Base-by-base conservation (phyloP, 2,797 vertebrate genomes). In the Mormyrops boulengeri region DNA sequence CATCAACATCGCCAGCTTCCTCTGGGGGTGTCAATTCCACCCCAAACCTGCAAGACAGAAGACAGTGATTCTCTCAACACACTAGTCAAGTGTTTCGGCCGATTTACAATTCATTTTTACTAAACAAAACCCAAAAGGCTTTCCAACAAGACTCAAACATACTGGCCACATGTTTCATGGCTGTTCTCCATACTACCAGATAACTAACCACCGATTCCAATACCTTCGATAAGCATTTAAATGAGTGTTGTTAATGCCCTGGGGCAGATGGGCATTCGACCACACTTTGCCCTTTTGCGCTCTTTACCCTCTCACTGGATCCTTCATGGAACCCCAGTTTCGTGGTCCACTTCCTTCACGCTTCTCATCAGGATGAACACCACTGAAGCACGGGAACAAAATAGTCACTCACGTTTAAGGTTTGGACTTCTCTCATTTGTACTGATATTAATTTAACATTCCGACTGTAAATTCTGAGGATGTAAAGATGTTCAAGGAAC, bases 281-380 rank as follows among this genome's bases (percentile, higher is more conserved):
- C 17, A 73, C 6, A 80, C 38, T 38, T 3, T 80, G 34, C 41
- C 77, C 17, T 47, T 82, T 47, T 22, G 19, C 5, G 11, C 5
- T 41, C 77, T 89, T 90, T 91, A 97, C 96, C 94, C 77, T 82
- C 41, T 96, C 19, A 44, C 88, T 55, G 94, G 91, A 91, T 96
- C 96, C 91, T 95, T 96, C 92, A 95, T 90, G 88, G 94, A 92
- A 85, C 95, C 95, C 96, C 97, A 98, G 92, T 95, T 97, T 90
- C 91, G 94, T 92, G 95, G 92, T 93, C 96, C 96, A 94, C 92
- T 92, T 91, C 96, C 96, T 89, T 95, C 94, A 80, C 94, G 93
- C 94, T 93, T 97, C 87, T 97, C 96, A 88, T 96, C 96, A n/a
- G 95, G 92, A 92, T 95, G 96, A 86, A 96, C 87, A 73, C 94